Percentiles rank a stretch among this genome's conserved stretches.
Conservation (phyloP, 2,113 vertebrate species). For the Zeus faber region DNA sequence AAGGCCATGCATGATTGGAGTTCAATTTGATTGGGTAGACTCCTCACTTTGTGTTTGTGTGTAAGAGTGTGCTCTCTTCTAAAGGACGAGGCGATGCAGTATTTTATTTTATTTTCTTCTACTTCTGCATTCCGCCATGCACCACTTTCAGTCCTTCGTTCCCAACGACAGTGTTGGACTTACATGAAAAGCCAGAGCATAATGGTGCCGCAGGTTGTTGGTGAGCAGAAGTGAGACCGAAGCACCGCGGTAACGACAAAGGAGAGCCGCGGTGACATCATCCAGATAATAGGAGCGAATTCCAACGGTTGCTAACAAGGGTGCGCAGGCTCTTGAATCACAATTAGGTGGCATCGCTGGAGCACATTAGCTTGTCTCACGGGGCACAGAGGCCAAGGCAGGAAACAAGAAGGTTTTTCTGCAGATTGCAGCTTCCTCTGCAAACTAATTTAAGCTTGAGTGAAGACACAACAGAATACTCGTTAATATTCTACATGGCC, state of each 20-base stretch:
- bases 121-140: conserved; percentile 32
- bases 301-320: conserved; percentile 30
- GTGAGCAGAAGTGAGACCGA: conserved; percentile 33
- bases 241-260: neutral
- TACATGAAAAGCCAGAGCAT: too few species aligned
- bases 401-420: neutral
- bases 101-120: conserved; percentile 50
- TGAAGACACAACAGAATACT: conserved; percentile 16
- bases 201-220: neutral
- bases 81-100: conserved; percentile 36
- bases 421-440: conserved; percentile 8
- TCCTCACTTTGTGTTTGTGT: conserved; percentile 12
- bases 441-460: conserved; percentile 1
- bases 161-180: conserved; percentile 52
- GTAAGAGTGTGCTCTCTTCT: neutral
- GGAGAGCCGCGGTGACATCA: conserved; percentile 28
- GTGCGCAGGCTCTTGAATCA: conserved; percentile 31
- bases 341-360: conserved; percentile 29
- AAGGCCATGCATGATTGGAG: conserved; percentile 72
- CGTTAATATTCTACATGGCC: conserved; percentile 22
- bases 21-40: conserved; percentile 65
- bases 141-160: conserved; percentile 49
- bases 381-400: conserved; percentile 9
- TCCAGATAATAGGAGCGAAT: conserved; percentile 35
- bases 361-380: conserved; percentile 17